Conservation (phyloP, 1,140 invertebrate species). For the Pomacea maculata region DNA sequence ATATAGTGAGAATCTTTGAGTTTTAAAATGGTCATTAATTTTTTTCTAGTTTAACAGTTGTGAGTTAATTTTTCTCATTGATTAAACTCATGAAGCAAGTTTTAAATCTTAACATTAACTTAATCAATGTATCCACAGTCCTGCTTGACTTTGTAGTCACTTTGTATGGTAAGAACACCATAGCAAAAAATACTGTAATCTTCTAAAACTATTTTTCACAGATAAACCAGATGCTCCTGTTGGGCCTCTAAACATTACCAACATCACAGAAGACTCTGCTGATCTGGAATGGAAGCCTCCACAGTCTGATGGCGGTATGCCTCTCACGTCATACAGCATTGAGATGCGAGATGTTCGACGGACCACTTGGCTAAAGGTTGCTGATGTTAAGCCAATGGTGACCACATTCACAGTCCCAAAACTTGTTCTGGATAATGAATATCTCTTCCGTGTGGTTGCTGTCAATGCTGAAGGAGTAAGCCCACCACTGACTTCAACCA, state of each 20-base stretch:
- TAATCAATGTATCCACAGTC: not conserved
- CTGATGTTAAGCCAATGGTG: conserved; percentile 69
- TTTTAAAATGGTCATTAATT: not conserved
- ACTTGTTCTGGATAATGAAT: conserved; percentile 84
- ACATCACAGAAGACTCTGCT: conserved; percentile 93
- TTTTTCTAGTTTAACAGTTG: not conserved
- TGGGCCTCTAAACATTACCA: conserved; percentile 88
- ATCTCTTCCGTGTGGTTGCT: conserved; percentile 92
- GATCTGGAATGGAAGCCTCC: conserved; percentile 92
- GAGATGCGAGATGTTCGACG: conserved; percentile 85
- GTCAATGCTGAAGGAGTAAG: conserved; percentile 82
- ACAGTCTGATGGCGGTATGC: conserved; percentile 91
- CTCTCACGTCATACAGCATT: conserved; percentile 93
- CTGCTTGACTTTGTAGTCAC: not conserved
- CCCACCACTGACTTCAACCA: conserved; percentile 82
- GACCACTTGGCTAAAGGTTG: conserved; percentile 80
- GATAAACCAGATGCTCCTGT: conserved; percentile 89
- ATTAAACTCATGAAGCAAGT: not conserved
- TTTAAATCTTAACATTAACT: no score
- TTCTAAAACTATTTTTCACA: conserved; percentile 53
- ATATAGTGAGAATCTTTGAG: conserved; percentile 64
- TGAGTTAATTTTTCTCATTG: not conserved
- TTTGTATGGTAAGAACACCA: no score
- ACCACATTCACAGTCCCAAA: conserved; percentile 71
- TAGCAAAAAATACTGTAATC: no score